Evolutionary conservation across 2,797 vertebrate species (phyloP), one percentile per base, ranked within the genome.

Genomic region (Neoniphon sammara): DNA sequence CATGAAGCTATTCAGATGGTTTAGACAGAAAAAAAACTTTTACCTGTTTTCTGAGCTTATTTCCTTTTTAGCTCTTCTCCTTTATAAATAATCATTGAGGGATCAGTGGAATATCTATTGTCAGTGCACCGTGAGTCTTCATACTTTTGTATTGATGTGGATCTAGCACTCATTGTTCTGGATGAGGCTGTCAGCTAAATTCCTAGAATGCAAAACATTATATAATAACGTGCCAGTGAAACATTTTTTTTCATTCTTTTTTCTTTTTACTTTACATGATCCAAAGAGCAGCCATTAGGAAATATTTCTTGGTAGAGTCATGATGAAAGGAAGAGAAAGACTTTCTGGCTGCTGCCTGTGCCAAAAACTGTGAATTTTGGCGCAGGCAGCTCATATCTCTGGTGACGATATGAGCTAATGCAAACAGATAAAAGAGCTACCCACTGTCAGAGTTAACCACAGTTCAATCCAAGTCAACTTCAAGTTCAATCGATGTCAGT

Each of bases 291-390:
- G 18, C 44, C 11, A 59, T 39, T 71, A 23, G 20, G 39, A 66
- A 74, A 73, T 0, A 44, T 31, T 8, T 54, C 9, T 11, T 21
- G 20, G 21, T 21, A 54, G 52, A 17, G 46, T 3, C 0, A 59
- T 2, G 8, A 52, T 58, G 49, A 60, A 63, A 54, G 1, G 10
- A 66, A 67, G 34, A 46, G 18, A 39, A 27, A 63, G 18, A 59
- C 62, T 23, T 21, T 9, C 18, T 18, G 5, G 9, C 11, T 36
- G 1, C n/a, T 49, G 27, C 47, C 27, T 46, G 20, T 78, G 70
- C 53, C 66, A 73, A 78, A 68, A 83, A 34, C 31, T 83, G 30
- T 62, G 10, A 63, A 58, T 59, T 61, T 70, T 70, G 70, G 23
- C 63, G 25, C 18, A n/a, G 68, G 30, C 31, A 34, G 31, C 31